A percentile compares a stretch with the other conserved stretches of the same genome.
Conservation (phyloP, 2,113 vertebrate genomes). For the Grantiella picta region DNA sequence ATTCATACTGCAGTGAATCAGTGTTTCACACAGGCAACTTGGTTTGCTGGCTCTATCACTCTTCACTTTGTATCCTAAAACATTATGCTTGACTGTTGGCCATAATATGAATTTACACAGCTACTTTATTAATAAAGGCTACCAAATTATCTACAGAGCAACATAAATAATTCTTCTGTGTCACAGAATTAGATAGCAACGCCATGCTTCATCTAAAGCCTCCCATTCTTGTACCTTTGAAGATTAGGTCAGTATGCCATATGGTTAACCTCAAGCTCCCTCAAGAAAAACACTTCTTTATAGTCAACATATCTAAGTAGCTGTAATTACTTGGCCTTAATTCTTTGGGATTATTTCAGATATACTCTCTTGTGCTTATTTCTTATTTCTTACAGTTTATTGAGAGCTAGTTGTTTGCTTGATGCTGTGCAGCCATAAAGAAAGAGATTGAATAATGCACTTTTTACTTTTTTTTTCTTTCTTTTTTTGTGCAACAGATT, state of each 20-base stretch:
- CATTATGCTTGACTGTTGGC: not conserved
- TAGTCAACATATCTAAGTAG: constrained; percentile 6
- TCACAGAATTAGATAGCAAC: not conserved
- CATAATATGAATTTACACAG: not conserved
- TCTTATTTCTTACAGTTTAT: not conserved
- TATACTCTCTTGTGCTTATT: constrained; percentile 9
- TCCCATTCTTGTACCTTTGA: not conserved
- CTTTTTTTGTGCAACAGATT: not conserved
- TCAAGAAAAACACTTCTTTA: constrained; percentile 21
- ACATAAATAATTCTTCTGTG: not conserved
- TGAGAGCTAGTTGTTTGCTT: constrained; percentile 8
- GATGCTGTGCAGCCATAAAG: constrained; percentile 6
- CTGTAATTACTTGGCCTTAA: constrained; percentile 27
- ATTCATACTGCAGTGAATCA: constrained; percentile 29
- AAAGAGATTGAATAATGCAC: not conserved
- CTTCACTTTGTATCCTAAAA: not conserved
- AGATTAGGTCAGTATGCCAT: constrained; percentile 47
- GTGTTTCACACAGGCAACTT: not conserved
- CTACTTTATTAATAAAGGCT: not conserved
- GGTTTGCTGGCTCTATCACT: not conserved
- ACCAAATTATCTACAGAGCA: not conserved
- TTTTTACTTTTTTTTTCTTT: not conserved
- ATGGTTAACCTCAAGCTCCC: constrained; percentile 51
- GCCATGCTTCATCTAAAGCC: not conserved
- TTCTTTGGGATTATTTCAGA: constrained; percentile 30